Conservation (phyloP, 2,113 vertebrate species). For the Pollimyrus isidori region DNA sequence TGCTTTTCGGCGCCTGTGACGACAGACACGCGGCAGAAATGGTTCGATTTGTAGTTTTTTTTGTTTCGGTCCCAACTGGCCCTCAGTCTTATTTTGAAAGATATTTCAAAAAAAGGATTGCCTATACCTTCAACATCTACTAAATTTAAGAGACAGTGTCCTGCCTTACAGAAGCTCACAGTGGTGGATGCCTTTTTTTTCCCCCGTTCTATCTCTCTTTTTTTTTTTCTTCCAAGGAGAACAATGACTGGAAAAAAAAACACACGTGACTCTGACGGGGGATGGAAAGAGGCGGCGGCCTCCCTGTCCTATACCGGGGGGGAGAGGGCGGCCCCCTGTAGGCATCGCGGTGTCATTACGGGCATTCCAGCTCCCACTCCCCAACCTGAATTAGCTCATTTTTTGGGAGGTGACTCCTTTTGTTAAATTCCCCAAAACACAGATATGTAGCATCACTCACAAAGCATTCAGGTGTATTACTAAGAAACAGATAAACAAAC, state of each 20-base stretch:
- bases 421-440: conserved; percentile 54
- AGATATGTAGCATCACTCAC: conserved; percentile 88
- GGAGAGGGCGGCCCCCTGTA: neutral
- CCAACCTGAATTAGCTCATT: conserved; percentile 47
- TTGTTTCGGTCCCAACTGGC: conserved; percentile 24
- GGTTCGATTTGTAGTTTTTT: conserved; percentile 39
- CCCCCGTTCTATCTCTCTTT: conserved; percentile 33
- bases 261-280: conserved; percentile 45
- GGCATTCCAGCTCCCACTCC: conserved; percentile 62
- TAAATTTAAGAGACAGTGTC: conserved; percentile 32
- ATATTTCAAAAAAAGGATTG: conserved; percentile 28
- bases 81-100: conserved; percentile 13
- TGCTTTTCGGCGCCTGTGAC: conserved; percentile 21
- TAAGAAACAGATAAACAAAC: conserved; percentile 26
- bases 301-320: conserved; percentile 22
- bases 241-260: conserved; percentile 55
- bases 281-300: conserved; percentile 16
- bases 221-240: conserved; percentile 33
- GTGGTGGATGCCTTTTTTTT: conserved; percentile 44
- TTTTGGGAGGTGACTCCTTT: conserved; percentile 32
- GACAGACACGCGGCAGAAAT: conserved; percentile 26
- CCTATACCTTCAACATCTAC: conserved; percentile 39
- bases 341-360: conserved; percentile 46
- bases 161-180: conserved; percentile 39
- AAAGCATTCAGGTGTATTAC: conserved; percentile 75